phyloP scores from a whole-genome alignment of 2,113 vertebrate species.

The Antechinus stuartii region DNA sequence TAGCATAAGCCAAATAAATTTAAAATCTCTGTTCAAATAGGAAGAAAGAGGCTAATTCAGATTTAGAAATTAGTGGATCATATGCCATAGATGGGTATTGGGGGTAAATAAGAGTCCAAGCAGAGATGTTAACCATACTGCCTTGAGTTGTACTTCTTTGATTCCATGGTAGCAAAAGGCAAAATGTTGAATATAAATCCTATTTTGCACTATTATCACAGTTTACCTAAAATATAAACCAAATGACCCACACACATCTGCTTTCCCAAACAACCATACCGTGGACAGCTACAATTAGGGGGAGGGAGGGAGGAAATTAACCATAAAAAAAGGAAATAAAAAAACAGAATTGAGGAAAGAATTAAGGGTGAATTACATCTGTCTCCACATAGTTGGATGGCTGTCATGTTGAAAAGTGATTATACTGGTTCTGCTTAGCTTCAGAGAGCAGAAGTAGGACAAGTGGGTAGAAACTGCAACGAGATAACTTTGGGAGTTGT shows the following conservation, averaged over 20 bases:
- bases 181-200: neutral
- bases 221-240: neutral
- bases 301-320: neutral
- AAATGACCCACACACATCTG: neutral
- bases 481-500: neutral
- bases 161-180: neutral
- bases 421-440: neutral
- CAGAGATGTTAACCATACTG: neutral
- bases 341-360: neutral
- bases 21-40: neutral
- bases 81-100: neutral
- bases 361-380: neutral
- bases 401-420: neutral
- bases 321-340: neutral
- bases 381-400: neutral
- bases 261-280: neutral
- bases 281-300: neutral
- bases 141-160: neutral
- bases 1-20: neutral
- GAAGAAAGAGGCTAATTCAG: neutral
- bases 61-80: neutral
- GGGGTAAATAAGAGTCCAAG: neutral
- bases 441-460: neutral
- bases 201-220: neutral
- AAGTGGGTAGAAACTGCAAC: neutral